Evolutionary conservation across 1,140 invertebrate genomes (phyloP), one percentile per base, ranked within the genome.

Genomic region (Teleogryllus occipitalis): DNA sequence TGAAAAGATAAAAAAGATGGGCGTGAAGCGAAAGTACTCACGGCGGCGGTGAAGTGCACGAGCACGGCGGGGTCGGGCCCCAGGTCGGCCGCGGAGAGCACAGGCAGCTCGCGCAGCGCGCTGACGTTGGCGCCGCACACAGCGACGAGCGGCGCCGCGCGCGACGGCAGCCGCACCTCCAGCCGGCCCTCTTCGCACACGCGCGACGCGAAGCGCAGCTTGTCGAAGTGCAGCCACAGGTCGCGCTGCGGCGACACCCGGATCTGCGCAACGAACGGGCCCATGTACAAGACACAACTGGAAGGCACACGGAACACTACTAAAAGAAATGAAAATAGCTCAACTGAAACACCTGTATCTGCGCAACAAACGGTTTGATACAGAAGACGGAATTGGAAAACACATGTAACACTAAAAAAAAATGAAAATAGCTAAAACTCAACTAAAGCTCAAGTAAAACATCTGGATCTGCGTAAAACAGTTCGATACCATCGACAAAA

Each of bases 191-290:
- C 94, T 74, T 94, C 92, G 84, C 95, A 96, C 75, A 92, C 91
- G 65, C 93, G 89, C 0, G 90, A 91, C 0, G 92, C 90, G 83
- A 96, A 96, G 81, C 94, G 93, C 14, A 95, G 93, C 81, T 95
- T 93, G 82, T 96, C 95, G 83, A 96, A 92, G 83, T 95, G 93
- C 2, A 97, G 85, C 92, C 93, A 96, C 8, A 96, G 88, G 85
- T 96, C 94, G 74, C 93, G 87, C 65, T 95, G 93, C 77, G 90
- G 89, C 80, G 93, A 93, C 7, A 96, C 93, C 80, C 91, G 90
- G 47, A 96, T 87, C 83, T 96, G 94, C 95, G 95, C 96, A 78
- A 96, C 94, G 84, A 95, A 97, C 18, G 54, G n/a, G n/a, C n/a
- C n/a, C n/a, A n/a, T n/a, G n/a, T n/a, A n/a, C n/a, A n/a, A n/a